phyloP scores from a whole-genome alignment of 2,888 invertebrate genomes.

The Digitonthophagus gazella region DNA sequence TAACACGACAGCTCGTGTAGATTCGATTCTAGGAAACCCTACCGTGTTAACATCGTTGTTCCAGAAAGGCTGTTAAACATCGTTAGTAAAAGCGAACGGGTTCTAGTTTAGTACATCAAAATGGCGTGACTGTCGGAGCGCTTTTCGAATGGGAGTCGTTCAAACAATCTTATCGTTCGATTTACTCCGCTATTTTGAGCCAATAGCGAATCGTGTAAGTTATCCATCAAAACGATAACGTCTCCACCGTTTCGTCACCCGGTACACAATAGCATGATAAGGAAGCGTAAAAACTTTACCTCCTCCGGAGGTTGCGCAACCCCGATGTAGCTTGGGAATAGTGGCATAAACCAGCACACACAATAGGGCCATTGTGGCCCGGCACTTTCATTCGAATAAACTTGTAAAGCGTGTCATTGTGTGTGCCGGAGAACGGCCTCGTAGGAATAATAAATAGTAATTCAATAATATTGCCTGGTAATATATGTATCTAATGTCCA shows the following conservation, averaged over 20 bases:
- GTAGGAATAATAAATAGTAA: slow-evolving; percentile 7
- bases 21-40: not conserved
- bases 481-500: slow-evolving; percentile 12
- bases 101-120: not conserved
- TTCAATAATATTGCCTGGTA: slow-evolving; percentile 6
- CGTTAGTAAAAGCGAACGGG: not conserved
- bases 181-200: not conserved
- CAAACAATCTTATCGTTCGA: not conserved
- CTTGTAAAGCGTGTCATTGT: not conserved
- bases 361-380: not conserved
- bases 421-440: slow-evolving; percentile 2
- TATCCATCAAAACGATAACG: not conserved
- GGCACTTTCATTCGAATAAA: not conserved
- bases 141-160: not conserved
- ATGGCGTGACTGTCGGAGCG: not conserved
- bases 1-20: not conserved
- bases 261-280: not conserved
- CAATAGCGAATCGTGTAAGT: not conserved
- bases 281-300: not conserved
- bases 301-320: not conserved
- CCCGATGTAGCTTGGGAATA: not conserved
- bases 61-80: not conserved
- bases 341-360: not conserved
- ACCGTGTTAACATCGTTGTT: not conserved
- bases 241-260: not conserved